Conservation (phyloP, 2,113 vertebrate genomes). For the Perca flavescens region DNA sequence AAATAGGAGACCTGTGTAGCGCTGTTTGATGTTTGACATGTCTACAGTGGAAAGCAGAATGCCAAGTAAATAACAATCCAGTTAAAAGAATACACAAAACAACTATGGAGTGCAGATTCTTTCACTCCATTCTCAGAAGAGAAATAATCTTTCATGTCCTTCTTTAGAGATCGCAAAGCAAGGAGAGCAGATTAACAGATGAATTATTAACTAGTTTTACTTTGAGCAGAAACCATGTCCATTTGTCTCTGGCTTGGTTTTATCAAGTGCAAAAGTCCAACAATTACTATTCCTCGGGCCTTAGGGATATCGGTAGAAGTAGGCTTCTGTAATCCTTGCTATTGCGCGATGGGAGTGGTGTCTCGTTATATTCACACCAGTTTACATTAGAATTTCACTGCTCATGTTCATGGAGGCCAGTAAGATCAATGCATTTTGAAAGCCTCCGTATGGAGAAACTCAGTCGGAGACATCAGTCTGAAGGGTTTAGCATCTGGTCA, state of each 20-base stretch:
- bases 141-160: conserved; percentile 66
- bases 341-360: conserved; percentile 43
- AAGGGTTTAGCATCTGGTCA: conserved; percentile 42
- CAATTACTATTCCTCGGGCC: conserved; percentile 66
- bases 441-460: conserved; percentile 9
- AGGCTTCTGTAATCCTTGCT: conserved; percentile 64
- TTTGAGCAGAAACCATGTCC: conserved; percentile 50
- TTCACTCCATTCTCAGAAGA: conserved; percentile 33
- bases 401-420: conserved; percentile 41
- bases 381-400: conserved; percentile 51
- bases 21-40: conserved; percentile 18
- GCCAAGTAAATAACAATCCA: conserved; percentile 21
- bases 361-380: conserved; percentile 43
- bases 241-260: conserved; percentile 67
- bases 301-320: conserved; percentile 47
- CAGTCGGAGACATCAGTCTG: background rate
- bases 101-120: conserved; percentile 19
- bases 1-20: conserved; percentile 6
- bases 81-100: conserved; percentile 32
- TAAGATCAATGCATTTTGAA: conserved; percentile 47
- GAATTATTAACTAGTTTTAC: conserved; percentile 69
- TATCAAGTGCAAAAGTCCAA: conserved; percentile 72
- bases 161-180: conserved; percentile 60
- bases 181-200: conserved; percentile 67
- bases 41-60: conserved; percentile 21